Evolutionary conservation across 1,140 invertebrate genomes (phyloP).

Genomic region (Drosophila ananassae): DNA sequence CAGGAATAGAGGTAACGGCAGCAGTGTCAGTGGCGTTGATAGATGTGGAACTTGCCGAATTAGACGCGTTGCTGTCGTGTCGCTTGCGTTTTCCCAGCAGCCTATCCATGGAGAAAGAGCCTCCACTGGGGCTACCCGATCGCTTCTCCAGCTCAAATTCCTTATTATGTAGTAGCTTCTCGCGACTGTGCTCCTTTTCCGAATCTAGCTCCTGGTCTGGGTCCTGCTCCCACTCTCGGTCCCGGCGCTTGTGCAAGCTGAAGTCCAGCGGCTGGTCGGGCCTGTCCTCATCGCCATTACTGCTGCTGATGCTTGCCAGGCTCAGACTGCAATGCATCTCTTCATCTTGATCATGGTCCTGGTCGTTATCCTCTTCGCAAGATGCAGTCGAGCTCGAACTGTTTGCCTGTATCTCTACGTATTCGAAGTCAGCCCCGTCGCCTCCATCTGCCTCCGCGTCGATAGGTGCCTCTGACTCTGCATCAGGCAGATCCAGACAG

Average conservation of each 20-base stretch:
- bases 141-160: constrained; percentile 37
- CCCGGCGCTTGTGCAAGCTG: constrained; percentile 71
- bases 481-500: constrained; percentile 38
- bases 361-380: constrained; percentile 61
- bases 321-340: constrained; percentile 69
- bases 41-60: constrained; percentile 15
- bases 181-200: not conserved
- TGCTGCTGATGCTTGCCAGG: constrained; percentile 50
- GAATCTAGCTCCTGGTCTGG: not conserved
- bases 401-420: constrained; percentile 71
- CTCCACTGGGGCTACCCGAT: constrained; percentile 53
- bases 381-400: constrained; percentile 68
- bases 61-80: constrained; percentile 43
- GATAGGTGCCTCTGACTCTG: constrained; percentile 16
- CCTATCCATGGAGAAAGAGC: constrained; percentile 72
- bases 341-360: constrained; percentile 31
- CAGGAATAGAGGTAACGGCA: constrained; percentile 10
- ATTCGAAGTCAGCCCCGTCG: constrained; percentile 70
- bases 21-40: constrained; percentile 6
- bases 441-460: constrained; percentile 48
- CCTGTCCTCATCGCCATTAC: constrained; percentile 31
- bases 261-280: constrained; percentile 74
- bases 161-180: not conserved
- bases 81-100: constrained; percentile 73
- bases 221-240: constrained; percentile 17